Evolutionary conservation across 1,140 invertebrate genomes (phyloP).

Genomic region (Ctenoplectra terminalis): DNA sequence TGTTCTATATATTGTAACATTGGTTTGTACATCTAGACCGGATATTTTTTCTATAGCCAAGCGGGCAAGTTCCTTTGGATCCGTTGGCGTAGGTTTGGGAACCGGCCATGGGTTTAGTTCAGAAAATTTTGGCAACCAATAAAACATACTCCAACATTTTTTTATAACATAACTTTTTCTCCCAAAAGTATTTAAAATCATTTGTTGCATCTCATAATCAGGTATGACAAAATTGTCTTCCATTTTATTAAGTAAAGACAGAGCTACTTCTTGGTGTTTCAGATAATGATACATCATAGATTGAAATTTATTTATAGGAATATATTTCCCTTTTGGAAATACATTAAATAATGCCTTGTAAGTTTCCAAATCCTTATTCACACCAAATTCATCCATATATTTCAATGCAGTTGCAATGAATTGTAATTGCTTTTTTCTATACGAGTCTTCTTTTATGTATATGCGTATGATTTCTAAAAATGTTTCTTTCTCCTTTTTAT

Average conservation of each 20-base stretch:
- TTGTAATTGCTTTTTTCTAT: conserved; percentile 91
- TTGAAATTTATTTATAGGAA: conserved; percentile 92
- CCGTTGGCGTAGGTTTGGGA: conserved; percentile 88
- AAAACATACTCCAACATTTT: conserved; percentile 96
- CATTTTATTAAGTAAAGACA: conserved; percentile 95
- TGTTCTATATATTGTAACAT: conserved; percentile 86
- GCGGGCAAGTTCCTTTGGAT: conserved; percentile 91
- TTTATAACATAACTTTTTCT: conserved; percentile 88
- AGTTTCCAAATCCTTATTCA: conserved; percentile 94
- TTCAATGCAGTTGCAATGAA: conserved; percentile 96
- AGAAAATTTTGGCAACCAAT: conserved; percentile 99
- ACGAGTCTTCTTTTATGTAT: conserved; percentile 85
- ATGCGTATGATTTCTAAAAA: conserved; percentile 90
- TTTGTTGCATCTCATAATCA: conserved; percentile 92
- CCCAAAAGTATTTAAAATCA: conserved; percentile 94
- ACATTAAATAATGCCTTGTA: conserved; percentile 96
- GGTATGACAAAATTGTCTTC: conserved; percentile 95
- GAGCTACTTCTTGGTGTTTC: conserved; percentile 95
- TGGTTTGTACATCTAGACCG: conserved; percentile 91
- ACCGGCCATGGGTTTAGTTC: conserved; percentile 95
- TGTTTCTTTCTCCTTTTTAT: conserved; percentile 88
- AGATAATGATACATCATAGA: conserved; percentile 96
- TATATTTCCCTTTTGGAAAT: conserved; percentile 95
- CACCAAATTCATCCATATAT: conserved; percentile 95
- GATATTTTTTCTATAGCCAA: conserved; percentile 94